phyloP scores from a whole-genome alignment of 2,113 vertebrate genomes.

The Laticauda colubrina region DNA sequence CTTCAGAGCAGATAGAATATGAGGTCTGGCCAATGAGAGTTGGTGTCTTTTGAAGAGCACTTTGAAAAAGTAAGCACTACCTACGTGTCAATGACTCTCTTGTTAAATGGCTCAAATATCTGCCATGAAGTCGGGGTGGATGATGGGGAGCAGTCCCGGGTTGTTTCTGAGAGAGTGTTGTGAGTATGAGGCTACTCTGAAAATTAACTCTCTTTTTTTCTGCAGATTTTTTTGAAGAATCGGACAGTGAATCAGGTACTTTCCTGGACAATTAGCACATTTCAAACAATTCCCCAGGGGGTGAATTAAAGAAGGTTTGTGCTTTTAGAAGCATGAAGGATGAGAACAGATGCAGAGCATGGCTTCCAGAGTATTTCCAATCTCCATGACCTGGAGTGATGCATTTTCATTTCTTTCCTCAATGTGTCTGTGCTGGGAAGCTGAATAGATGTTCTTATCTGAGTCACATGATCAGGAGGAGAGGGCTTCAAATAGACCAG shows the following conservation, averaged over 20 bases:
- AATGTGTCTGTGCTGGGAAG: not conserved
- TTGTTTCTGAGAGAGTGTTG: too few species aligned
- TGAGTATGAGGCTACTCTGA: not conserved
- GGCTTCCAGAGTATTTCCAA: not conserved
- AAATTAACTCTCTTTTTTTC: not conserved
- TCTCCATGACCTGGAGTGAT: not conserved
- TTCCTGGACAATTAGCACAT: not conserved
- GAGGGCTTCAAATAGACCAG: not conserved
- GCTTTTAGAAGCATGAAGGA: not conserved
- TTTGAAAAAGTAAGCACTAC: not conserved
- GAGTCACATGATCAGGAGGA: not conserved
- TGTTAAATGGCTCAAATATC: not conserved
- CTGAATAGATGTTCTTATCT: not conserved
- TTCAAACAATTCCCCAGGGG: not conserved
- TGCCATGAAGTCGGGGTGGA: not conserved
- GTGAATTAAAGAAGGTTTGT: not conserved
- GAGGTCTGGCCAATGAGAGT: not conserved
- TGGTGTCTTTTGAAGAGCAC: not conserved
- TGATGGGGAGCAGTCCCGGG: accelerated
- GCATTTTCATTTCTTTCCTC: not conserved
- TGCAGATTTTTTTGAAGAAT: constrained; percentile 9
- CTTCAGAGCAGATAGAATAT: not conserved
- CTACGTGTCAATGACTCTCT: not conserved
- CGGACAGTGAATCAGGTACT: not conserved
- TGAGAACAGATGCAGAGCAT: not conserved